phyloP scores from a whole-genome alignment of 53 echinoderm and acorn worm species.

The Echinometra lucunter region DNA sequence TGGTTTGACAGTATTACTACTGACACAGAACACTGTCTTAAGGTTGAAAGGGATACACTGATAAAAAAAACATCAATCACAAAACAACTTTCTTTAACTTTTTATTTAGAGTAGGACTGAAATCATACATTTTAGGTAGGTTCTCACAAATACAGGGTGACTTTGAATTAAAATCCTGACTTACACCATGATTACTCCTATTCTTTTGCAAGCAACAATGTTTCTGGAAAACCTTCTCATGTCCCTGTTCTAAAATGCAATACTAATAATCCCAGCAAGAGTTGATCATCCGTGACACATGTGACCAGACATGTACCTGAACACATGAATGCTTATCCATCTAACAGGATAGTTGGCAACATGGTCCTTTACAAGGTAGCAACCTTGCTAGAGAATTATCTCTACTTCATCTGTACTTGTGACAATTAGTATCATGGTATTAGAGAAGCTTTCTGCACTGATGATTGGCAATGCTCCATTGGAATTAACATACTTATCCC shows the following conservation, averaged over 20 bases:
- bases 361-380: not conserved
- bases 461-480: not conserved
- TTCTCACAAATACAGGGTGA: not conserved
- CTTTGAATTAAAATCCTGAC: no score
- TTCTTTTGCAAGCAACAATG: not conserved
- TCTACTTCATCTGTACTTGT: not conserved
- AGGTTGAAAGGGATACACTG: no score
- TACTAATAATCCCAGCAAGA: not conserved
- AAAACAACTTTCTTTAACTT: no score
- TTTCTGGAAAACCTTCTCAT: not conserved
- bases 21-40: no score
- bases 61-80: no score
- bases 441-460: not conserved
- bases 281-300: not conserved
- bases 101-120: not conserved
- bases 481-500: not conserved
- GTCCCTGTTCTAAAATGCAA: not conserved
- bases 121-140: not conserved
- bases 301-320: slow-evolving; percentile 1
- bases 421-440: not conserved
- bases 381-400: not conserved
- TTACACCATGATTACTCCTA: not conserved
- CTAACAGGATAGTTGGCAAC: not conserved
- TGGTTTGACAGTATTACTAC: no score
- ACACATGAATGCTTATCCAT: not conserved